Percentiles rank a stretch among this genome's conserved stretches.
Evolutionary conservation across 2,888 invertebrate genomes (phyloP).

Genomic region (Synergus itoensis): DNA sequence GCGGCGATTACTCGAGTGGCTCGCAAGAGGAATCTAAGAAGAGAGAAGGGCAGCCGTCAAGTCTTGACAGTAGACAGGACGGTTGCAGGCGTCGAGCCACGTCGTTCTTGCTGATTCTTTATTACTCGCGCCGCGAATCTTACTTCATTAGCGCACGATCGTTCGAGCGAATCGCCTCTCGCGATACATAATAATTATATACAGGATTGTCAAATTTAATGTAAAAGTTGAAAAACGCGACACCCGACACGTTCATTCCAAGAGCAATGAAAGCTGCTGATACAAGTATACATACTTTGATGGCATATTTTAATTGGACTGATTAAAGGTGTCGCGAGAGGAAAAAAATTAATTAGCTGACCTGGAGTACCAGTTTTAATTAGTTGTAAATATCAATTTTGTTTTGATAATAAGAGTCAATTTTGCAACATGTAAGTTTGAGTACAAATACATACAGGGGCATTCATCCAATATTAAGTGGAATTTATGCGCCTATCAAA

Average conservation of each 20-base stretch:
- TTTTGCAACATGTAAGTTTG: background rate
- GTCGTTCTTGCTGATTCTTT: constrained; percentile 33
- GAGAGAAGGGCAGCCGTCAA: constrained; percentile 51
- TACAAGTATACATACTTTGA: background rate
- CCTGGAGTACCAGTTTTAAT: constrained; percentile 25
- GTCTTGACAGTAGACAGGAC: constrained; percentile 51
- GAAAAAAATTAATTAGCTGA: constrained; percentile 29
- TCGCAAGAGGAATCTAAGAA: constrained; percentile 51
- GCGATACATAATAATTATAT: constrained; percentile 35
- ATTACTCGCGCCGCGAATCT: constrained; percentile 31
- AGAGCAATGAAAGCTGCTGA: background rate
- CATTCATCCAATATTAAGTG: background rate
- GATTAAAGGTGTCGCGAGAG: background rate
- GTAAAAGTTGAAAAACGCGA: background rate
- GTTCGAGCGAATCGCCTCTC: constrained; percentile 16
- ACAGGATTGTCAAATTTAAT: constrained; percentile 27
- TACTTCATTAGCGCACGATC: constrained; percentile 31
- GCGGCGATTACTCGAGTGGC: constrained; percentile 54
- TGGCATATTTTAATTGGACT: constrained; percentile 18
- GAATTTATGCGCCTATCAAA: background rate
- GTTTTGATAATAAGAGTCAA: background rate
- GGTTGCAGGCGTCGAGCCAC: constrained; percentile 38
- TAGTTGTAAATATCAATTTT: constrained; percentile 20
- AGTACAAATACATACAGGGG: background rate
- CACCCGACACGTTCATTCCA: background rate